Base-by-base conservation (phyloP, 2,888 invertebrate species). In the Plebejus melissa region DNA sequence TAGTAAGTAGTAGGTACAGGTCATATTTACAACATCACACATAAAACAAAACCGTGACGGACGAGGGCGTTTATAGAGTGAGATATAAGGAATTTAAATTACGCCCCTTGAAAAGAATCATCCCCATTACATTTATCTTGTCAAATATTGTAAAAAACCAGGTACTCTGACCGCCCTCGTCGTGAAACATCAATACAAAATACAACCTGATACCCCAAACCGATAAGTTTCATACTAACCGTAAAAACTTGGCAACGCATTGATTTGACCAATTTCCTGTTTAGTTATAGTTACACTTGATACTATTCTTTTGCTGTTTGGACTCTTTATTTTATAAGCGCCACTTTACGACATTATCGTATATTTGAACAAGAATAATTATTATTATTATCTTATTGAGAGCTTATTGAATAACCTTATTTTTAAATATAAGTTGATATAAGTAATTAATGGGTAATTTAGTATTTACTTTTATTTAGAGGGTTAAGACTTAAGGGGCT, bases 131-230 rank as follows among this genome's bases (percentile, higher is more conserved):
- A 72, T 72, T 72, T 72, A 72, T 72, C 72, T 72, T 72, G 72
- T 72, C 72, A 72, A 72, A 72, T 65, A 36, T 75, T 71, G 11
- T 38, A 60, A 71, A 75, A 75, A 75, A 57, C 58, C 75, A 75
- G 75, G 75, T 75, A 75, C 71, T 41, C 46, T 75, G 75, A 75
- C 75, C 75, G 71, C 75, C 75, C 75, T 60, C 58, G 75, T n/a
- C 58, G 75, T 60, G 75, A 71, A 60, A 58, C 71, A 50, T 57
- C 57, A 75, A 75, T 75, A 69, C 75, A 75, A 75, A 75, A 75
- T 75, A 69, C 75, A 75, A 75, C 71, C 75, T 71, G 70, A 75
- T 75, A 71, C 75, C 75, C 70, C 38, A 71, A 70, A 71, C 71
- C 65, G 70, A 75, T 75, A 70, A 72, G 72, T 50, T 72, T 50